Percentiles rank a stretch among this genome's conserved stretches.
These are phyloP conservation scores for Gyps fulvus DNA, from an alignment of 2,113 vertebrate species.

Conservation along the genomic window DNA sequence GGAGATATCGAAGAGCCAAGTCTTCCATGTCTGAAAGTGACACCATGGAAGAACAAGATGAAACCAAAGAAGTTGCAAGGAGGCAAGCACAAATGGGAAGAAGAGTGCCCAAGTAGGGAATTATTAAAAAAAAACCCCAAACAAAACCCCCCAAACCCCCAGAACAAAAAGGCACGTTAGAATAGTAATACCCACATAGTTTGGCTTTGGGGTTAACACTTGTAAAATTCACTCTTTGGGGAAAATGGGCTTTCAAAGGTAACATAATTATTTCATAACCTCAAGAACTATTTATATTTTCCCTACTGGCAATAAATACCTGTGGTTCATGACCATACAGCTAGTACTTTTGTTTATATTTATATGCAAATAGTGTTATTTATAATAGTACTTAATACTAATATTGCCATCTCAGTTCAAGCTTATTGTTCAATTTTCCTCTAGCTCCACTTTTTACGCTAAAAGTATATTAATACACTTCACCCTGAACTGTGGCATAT, in stretches of 20 bases:
- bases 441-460: neutral
- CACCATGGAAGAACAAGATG: neutral
- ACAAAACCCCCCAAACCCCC: neutral
- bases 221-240: constrained; percentile 20
- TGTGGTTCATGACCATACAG: neutral
- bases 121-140: neutral
- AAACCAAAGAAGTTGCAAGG: neutral
- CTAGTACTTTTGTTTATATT: neutral
- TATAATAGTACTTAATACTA: neutral
- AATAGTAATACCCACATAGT: neutral
- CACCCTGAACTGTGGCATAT: neutral
- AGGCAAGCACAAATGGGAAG: neutral
- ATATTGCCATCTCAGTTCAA: neutral
- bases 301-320: neutral
- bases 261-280: neutral
- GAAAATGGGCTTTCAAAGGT: constrained; percentile 2
- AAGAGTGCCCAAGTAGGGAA: neutral
- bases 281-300: neutral
- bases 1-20: neutral
- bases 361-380: neutral
- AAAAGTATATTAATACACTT: neutral
- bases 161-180: neutral
- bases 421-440: constrained; percentile 6
- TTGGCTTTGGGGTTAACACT: constrained; percentile 28
- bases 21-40: neutral